phyloP scores from a whole-genome alignment of 1,140 invertebrate genomes.

The Littorina saxatilis region DNA sequence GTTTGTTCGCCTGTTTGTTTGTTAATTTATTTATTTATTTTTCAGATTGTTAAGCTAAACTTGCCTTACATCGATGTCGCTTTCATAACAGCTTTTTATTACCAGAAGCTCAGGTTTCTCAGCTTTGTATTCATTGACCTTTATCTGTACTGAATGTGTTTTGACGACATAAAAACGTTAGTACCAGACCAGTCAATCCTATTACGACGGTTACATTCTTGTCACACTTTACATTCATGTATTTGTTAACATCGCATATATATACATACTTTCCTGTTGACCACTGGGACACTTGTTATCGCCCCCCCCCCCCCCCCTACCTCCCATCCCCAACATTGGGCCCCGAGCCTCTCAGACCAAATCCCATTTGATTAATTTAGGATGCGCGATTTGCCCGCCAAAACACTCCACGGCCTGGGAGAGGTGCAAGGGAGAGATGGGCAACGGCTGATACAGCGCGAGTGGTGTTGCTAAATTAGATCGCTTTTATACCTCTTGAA shows the following conservation, averaged over 20 bases:
- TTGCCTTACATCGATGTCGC: no score
- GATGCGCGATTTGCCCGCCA: background rate
- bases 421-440: background rate
- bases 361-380: constrained; percentile 35
- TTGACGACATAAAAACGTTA: no score
- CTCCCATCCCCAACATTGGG: background rate
- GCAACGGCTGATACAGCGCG: background rate
- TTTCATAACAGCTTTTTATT: no score
- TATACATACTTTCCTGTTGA: background rate
- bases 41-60: no score
- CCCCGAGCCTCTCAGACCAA: background rate
- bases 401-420: constrained; percentile 8
- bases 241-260: background rate
- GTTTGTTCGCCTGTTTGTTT: no score
- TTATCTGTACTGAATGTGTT: no score
- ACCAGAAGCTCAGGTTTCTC: no score
- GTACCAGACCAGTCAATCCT: no score
- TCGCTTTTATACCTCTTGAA: background rate
- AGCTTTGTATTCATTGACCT: no score
- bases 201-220: no score
- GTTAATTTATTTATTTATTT: no score
- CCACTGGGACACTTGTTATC: constrained; percentile 20
- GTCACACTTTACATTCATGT: background rate
- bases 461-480: constrained; percentile 21
- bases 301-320: no score